Base-by-base conservation (phyloP, 2,797 vertebrate genomes). In the Poeciliopsis paucimaculata region DNA sequence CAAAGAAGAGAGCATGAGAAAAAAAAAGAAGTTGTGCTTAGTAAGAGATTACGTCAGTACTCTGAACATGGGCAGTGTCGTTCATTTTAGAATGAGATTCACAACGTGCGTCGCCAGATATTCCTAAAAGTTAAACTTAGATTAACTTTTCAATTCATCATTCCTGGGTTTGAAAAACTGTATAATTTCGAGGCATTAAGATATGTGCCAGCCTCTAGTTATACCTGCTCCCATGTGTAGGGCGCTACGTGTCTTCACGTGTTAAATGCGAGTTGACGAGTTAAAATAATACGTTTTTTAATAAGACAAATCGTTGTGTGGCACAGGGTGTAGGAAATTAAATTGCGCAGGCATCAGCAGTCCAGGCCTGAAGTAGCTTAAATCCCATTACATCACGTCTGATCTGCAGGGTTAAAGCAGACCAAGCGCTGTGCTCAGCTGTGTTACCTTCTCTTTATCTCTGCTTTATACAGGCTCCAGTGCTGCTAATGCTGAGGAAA, bases 351-450 rank as follows among this genome's bases (percentile, higher is more conserved):
- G 82, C 87, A 92, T 92, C 88, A 85, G 88, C 82, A 88, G 88
- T 89, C 87, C 1, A 62, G 73, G 76, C 83, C 78, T 84, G 73
- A 89, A 91, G 88, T 85, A 90, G 78, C 79, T 84, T 87, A 92
- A 93, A 92, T 88, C 87, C 86, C 81, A 26, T 76, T 87, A 83
- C 91, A 89, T 92, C 84, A 89, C 80, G 43, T 84, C 80, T 90
- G 92, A 93, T 92, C 91, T 86, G 81, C 81, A 47, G 85, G 90
- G 92, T 89, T 91, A 89, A 92, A 81, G 79, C 84, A 81, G 90
- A 90, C 87, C 86, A 91, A 92, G 84, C 80, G 0, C 83, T 26
- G 78, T 43, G 84, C 87, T 91, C 74, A 89, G 85, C 84, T 82
- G 80, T 23, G 60, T 70, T 46, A 49, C 77, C 73, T 41, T 84